A percentile compares a stretch with the other conserved stretches of the same genome.
These are phyloP conservation scores for Agonum fuliginosum DNA, from an alignment of 2,888 invertebrate species.

Conservation along the genomic window DNA sequence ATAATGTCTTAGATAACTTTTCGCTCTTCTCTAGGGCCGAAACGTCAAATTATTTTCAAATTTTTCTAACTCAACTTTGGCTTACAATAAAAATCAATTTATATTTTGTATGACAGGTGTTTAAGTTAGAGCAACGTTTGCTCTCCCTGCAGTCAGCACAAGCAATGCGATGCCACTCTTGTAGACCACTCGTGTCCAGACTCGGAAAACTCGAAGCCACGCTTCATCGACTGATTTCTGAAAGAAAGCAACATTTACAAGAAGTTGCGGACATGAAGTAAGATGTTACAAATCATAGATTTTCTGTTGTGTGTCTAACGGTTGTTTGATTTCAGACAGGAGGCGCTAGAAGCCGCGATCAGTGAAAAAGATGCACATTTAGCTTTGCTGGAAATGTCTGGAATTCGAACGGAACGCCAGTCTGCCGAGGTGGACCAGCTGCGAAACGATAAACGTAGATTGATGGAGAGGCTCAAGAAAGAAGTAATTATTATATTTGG, in stretches of 20 bases:
- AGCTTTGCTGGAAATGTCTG: slow-evolving; percentile 86
- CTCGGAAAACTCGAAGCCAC: slow-evolving; percentile 80
- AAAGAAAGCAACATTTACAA: slow-evolving; percentile 81
- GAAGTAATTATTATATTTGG: slow-evolving; percentile 74
- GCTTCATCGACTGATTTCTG: slow-evolving; percentile 77
- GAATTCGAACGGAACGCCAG: slow-evolving; percentile 79
- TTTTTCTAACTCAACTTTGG: too few relatives aligned
- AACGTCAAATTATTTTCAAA: too few relatives aligned
- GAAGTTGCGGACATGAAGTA: slow-evolving; percentile 89
- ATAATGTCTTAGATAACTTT: too few relatives aligned
- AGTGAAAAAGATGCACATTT: slow-evolving; percentile 93
- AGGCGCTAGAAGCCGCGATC: slow-evolving; percentile 87
- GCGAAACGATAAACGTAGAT: slow-evolving; percentile 80
- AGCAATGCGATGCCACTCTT: slow-evolving; percentile 81
- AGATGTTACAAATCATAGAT: slow-evolving; percentile 67
- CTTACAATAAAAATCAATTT: background rate
- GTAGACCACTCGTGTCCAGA: slow-evolving; percentile 78
- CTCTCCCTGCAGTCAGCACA: slow-evolving; percentile 82
- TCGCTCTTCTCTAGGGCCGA: too few relatives aligned
- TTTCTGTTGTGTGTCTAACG: background rate
- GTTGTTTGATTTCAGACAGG: slow-evolving; percentile 78
- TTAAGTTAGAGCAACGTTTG: slow-evolving; percentile 82
- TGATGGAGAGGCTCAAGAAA: slow-evolving; percentile 82
- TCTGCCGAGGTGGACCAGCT: slow-evolving; percentile 81
- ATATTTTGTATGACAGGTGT: slow-evolving; percentile 74